phyloP scores from a whole-genome alignment of 2,113 vertebrate species.

The Macrotus californicus region DNA sequence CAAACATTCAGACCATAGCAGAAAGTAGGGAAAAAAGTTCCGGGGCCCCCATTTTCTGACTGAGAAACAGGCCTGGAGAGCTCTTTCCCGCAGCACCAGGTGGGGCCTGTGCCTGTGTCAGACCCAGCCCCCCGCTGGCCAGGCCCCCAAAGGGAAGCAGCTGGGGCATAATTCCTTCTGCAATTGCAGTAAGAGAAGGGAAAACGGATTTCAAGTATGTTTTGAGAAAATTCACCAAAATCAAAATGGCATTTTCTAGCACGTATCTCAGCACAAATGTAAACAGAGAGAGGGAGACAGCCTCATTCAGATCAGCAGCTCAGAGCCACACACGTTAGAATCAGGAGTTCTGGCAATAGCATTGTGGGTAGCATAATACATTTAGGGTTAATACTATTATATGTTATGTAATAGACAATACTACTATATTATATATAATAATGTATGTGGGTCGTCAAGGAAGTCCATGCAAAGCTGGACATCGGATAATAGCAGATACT shows the following conservation, averaged over 20 bases:
- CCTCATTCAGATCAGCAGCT: neutral
- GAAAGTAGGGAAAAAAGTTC: neutral
- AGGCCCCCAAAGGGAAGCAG: neutral
- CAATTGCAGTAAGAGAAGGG: neutral
- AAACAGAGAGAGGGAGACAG: neutral
- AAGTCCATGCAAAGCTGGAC: neutral
- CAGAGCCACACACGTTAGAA: neutral
- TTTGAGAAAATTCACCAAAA: neutral
- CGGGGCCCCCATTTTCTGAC: neutral
- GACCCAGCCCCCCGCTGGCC: neutral
- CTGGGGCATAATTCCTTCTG: neutral
- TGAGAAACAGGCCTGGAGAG: neutral
- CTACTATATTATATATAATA: neutral
- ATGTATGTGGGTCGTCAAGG: neutral
- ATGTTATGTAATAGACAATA: neutral
- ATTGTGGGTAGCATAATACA: neutral
- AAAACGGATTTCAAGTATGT: neutral
- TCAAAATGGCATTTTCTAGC: neutral
- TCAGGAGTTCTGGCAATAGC: neutral
- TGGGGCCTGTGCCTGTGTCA: neutral
- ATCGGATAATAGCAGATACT: neutral
- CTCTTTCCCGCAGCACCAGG: neutral
- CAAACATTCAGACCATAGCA: neutral
- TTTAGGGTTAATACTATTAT: neutral
- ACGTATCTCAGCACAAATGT: neutral